These are phyloP conservation scores for Knipowitschia caucasica DNA, from an alignment of 2,797 vertebrate genomes.

Conservation along the genomic window DNA sequence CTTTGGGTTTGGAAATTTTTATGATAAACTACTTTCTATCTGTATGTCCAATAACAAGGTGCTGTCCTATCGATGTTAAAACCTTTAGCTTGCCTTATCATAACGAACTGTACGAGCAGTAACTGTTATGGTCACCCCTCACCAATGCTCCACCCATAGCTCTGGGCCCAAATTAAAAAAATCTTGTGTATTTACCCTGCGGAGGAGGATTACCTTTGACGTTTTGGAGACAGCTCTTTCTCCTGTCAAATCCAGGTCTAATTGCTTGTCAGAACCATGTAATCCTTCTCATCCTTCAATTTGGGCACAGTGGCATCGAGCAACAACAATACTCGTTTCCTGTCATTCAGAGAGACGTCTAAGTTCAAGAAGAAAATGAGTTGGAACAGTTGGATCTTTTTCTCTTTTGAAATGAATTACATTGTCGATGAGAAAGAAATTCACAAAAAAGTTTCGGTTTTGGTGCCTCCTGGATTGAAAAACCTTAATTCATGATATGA, in stretches of 20 bases:
- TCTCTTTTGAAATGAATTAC: too few relatives aligned
- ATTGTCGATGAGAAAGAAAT: too few relatives aligned
- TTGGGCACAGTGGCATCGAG: slow-evolving; percentile 46
- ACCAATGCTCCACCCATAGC: background rate
- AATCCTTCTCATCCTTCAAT: slow-evolving; percentile 48
- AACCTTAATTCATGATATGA: too few relatives aligned
- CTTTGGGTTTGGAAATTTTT: too few relatives aligned
- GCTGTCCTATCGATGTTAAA: too few relatives aligned
- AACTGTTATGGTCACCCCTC: too few relatives aligned
- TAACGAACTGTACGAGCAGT: too few relatives aligned
- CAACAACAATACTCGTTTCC: background rate
- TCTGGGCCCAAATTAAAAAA: slow-evolving; percentile 7
- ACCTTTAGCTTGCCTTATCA: background rate
- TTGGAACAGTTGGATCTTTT: background rate
- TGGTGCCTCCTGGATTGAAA: too few relatives aligned
- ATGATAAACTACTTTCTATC: too few relatives aligned
- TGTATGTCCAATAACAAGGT: too few relatives aligned
- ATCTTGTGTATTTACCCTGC: slow-evolving; percentile 26
- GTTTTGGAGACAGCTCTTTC: slow-evolving; percentile 45
- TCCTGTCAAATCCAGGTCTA: slow-evolving; percentile 59
- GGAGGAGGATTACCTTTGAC: slow-evolving; percentile 57
- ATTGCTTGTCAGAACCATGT: slow-evolving; percentile 69
- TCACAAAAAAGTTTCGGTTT: too few relatives aligned
- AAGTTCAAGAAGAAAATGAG: background rate
- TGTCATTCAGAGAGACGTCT: background rate